Conservation (phyloP, 2,888 invertebrate genomes). For the Tenthredo distinguenda region DNA sequence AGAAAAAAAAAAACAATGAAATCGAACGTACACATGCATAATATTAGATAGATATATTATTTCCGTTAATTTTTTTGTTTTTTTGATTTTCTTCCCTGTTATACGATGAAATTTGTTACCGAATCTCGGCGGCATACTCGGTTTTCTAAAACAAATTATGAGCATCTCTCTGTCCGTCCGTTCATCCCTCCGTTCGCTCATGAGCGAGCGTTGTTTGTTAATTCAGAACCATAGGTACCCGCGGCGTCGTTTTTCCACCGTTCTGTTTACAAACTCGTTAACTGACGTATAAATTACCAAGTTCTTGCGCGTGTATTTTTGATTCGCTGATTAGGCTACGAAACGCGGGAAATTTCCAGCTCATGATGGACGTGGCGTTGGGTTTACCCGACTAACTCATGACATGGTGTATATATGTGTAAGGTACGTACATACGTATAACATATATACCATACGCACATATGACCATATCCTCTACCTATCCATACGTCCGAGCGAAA, state of each 20-base stretch:
- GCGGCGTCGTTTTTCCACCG: slow-evolving; percentile 30
- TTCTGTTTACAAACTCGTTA: slow-evolving; percentile 50
- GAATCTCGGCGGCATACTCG: neutral
- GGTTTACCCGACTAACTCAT: neutral
- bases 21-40: neutral
- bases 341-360: slow-evolving; percentile 3
- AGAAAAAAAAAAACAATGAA: neutral
- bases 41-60: neutral
- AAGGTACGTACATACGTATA: neutral
- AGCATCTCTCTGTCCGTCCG: neutral
- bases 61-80: neutral
- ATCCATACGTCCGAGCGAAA: slow-evolving; percentile 15
- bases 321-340: slow-evolving; percentile 44
- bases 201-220: slow-evolving; percentile 15
- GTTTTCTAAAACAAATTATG: slow-evolving; percentile 10
- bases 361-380: neutral
- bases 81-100: too few species aligned
- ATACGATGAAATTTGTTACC: neutral
- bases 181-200: neutral
- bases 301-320: slow-evolving; percentile 42
- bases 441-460: neutral
- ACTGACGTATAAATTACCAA: slow-evolving; percentile 46
- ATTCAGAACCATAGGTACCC: slow-evolving; percentile 29
- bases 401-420: neutral
- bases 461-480: neutral